A percentile compares a stretch with the other conserved stretches of the same genome.
phyloP scores from a whole-genome alignment of 2,113 vertebrate genomes.

The Daubentonia madagascariensis region DNA sequence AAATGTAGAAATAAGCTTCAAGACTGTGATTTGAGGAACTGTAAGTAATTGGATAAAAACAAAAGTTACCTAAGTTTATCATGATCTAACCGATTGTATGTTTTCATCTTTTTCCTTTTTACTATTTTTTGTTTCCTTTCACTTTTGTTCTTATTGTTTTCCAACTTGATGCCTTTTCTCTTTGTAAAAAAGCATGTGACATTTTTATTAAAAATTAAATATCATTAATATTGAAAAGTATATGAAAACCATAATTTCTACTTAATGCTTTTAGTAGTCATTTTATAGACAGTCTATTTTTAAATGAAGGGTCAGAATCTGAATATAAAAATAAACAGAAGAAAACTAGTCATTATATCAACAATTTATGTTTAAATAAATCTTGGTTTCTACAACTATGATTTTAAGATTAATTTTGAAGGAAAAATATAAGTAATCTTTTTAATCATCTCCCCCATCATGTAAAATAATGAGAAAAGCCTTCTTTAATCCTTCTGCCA shows the following conservation, averaged over 20 bases:
- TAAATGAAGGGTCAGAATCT: slow-evolving; percentile 11
- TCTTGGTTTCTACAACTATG: background rate
- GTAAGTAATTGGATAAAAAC: background rate
- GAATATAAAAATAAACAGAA: background rate
- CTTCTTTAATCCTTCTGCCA: background rate
- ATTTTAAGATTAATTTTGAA: slow-evolving; percentile 16
- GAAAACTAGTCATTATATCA: background rate
- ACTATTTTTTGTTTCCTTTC: background rate
- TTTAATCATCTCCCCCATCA: background rate
- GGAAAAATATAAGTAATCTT: background rate
- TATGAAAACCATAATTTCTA: background rate
- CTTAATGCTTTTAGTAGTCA: background rate
- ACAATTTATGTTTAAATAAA: background rate
- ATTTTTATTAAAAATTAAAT: slow-evolving; percentile 18
- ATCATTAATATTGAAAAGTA: slow-evolving; percentile 23
- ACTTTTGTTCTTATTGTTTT: background rate
- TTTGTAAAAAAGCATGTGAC: background rate
- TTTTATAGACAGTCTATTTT: background rate
- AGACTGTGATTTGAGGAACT: background rate
- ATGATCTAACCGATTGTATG: background rate
- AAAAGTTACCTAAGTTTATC: background rate
- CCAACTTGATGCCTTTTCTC: background rate
- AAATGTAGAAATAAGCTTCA: background rate
- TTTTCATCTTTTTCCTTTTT: background rate
- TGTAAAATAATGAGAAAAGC: background rate